These are phyloP conservation scores for Mohoua ochrocephala DNA, from an alignment of 2,113 vertebrate species.

Conservation along the genomic window DNA sequence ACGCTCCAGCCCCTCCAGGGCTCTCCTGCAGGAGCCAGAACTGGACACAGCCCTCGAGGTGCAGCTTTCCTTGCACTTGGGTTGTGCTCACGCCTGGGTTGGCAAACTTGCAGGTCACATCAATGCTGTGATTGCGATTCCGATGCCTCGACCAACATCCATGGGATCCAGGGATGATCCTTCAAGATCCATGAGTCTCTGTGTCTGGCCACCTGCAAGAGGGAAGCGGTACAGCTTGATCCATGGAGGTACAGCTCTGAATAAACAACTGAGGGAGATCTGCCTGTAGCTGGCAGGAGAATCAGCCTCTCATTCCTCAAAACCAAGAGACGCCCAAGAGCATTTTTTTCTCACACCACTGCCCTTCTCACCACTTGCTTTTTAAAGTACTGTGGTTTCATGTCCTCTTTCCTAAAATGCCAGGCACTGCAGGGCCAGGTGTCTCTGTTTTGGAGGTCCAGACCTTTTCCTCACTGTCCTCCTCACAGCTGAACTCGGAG, in stretches of 20 bases:
- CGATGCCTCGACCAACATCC: neutral
- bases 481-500: neutral
- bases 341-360: neutral
- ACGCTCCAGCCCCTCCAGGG: neutral
- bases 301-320: neutral
- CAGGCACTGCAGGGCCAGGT: neutral
- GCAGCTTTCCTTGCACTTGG: neutral
- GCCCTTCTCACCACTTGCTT: neutral
- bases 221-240: accelerated
- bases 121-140: neutral
- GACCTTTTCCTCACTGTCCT: neutral
- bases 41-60: neutral
- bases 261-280: neutral
- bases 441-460: neutral
- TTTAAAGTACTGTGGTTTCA: neutral
- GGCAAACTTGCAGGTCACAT: neutral
- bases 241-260: neutral
- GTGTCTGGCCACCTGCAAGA: neutral
- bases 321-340: neutral
- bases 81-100: accelerated
- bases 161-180: too few relatives aligned
- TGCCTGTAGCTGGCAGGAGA: neutral
- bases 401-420: neutral
- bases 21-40: neutral
- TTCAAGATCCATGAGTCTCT: neutral